These are phyloP conservation scores for Sakesphorus luctuosus DNA, from an alignment of 2,113 vertebrate genomes.

Conservation along the genomic window DNA sequence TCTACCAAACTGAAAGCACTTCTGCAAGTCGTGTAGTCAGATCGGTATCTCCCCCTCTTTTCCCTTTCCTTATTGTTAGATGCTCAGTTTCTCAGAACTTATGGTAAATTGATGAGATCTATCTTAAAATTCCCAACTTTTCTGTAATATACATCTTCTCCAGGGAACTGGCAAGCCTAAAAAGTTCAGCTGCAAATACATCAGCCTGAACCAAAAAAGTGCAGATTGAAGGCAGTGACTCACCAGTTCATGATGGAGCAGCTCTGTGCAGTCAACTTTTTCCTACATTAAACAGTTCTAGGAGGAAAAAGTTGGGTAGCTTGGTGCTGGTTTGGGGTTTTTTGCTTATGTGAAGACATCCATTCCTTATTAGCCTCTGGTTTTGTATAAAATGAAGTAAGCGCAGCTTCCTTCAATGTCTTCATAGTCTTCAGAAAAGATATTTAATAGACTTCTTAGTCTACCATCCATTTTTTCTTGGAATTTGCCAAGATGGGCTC, in stretches of 20 bases:
- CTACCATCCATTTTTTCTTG: neutral
- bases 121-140: conserved; percentile 18
- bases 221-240: conserved; percentile 15
- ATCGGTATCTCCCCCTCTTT: neutral
- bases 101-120: neutral
- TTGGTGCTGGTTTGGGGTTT: neutral
- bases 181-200: neutral
- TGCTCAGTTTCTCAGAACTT: neutral
- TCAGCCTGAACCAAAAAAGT: neutral
- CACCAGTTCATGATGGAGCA: neutral
- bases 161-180: conserved; percentile 15
- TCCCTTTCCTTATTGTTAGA: neutral
- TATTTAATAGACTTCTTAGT: neutral
- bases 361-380: neutral
- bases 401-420: neutral
- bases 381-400: neutral
- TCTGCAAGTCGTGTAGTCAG: neutral
- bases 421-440: neutral
- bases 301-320: neutral
- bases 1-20: neutral
- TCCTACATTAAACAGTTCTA: neutral
- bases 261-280: neutral
- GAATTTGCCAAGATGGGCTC: neutral
- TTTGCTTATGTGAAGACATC: neutral
- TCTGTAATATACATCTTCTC: neutral